Conservation (phyloP, 2,888 invertebrate genomes). For the Eristalis intricaria region DNA sequence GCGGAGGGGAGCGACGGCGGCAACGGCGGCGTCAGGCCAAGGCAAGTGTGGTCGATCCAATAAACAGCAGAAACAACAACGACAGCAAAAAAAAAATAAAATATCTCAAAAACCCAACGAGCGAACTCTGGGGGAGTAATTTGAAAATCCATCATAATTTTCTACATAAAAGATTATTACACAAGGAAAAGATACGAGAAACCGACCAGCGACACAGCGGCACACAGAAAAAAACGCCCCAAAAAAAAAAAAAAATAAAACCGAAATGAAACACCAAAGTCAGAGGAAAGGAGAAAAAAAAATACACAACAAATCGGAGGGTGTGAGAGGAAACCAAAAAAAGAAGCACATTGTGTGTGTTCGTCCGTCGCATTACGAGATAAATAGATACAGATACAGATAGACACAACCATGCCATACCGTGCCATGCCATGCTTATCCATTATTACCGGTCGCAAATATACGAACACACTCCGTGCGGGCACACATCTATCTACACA, state of each 20-base stretch:
- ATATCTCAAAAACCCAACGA: constrained; percentile 2
- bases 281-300: neutral
- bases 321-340: neutral
- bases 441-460: constrained; percentile 72
- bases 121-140: constrained; percentile 61
- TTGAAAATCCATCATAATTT: constrained; percentile 72
- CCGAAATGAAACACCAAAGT: constrained; percentile 15
- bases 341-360: constrained; percentile 65
- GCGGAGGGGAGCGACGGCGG: constrained; percentile 5
- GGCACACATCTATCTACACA: neutral
- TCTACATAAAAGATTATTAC: constrained; percentile 71
- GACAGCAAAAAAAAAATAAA: constrained; percentile 22
- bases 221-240: constrained; percentile 21
- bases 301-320: neutral
- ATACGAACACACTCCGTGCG: constrained; percentile 49
- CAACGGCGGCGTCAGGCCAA: neutral
- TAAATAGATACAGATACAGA: constrained; percentile 65
- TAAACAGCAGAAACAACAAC: neutral
- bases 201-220: neutral
- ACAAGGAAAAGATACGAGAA: constrained; percentile 66
- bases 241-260: constrained; percentile 27
- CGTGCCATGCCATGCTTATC: constrained; percentile 62
- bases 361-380: constrained; percentile 70
- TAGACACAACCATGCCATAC: constrained; percentile 40
- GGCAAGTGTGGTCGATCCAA: neutral